A percentile compares a stretch with the other conserved stretches of the same genome.
Conservation (phyloP, 2,113 vertebrate species). For the Melanerpes formicivorus region DNA sequence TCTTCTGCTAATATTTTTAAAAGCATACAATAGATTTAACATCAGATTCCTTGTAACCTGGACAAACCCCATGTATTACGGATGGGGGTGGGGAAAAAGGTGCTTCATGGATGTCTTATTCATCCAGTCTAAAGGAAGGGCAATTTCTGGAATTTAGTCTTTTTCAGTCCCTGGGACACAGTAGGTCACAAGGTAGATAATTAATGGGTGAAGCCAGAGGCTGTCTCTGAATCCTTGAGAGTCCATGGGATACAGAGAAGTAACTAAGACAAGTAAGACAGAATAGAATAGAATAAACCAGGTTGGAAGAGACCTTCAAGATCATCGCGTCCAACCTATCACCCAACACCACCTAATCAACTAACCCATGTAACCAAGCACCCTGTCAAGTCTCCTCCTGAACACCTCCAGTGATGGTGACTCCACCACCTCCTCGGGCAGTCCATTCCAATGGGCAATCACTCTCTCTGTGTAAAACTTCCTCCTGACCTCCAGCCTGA, state of each 20-base stretch:
- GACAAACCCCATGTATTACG: background rate
- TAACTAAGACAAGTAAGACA: background rate
- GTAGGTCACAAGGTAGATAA: background rate
- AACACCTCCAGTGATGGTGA: no score
- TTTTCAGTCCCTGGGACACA: background rate
- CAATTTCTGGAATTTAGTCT: background rate
- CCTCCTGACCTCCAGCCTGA: no score
- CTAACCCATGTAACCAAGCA: no score
- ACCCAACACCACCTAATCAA: no score
- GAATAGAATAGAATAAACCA: no score
- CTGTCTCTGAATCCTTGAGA: background rate
- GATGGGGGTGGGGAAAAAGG: background rate
- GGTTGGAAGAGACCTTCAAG: no score
- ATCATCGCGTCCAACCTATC: no score
- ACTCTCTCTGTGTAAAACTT: no score
- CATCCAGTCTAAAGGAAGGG: background rate
- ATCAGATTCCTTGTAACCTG: background rate
- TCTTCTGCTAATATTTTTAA: background rate
- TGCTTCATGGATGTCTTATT: background rate
- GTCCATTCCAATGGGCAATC: no score
- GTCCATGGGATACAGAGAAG: background rate
- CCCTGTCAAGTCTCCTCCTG: no score
- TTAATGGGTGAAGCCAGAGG: background rate
- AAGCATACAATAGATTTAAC: background rate
- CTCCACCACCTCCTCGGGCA: no score